phyloP scores from a whole-genome alignment of 2,797 vertebrate genomes.

The Chiroxiphia lanceolata region DNA sequence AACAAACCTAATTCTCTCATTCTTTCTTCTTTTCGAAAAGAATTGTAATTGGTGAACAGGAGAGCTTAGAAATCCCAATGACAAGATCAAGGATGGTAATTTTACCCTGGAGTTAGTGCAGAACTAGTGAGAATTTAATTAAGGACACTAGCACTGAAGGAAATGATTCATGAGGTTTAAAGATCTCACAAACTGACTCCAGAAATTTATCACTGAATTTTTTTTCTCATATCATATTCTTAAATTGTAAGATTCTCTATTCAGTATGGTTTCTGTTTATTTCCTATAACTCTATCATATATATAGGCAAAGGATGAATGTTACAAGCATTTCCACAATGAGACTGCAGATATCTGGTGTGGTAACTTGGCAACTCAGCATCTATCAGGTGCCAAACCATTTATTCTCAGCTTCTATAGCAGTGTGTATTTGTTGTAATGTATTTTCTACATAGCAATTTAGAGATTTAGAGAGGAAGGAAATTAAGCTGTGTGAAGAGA shows the following conservation, averaged over 20 bases:
- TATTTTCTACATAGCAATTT: not conserved
- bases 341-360: constrained; percentile 7
- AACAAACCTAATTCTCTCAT: not conserved
- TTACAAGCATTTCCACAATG: not conserved
- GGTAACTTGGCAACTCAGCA: not conserved
- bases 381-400: constrained; percentile 4
- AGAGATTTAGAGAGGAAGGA: constrained; percentile 34
- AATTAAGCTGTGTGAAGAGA: constrained; percentile 14
- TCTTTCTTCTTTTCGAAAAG: not conserved
- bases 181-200: not conserved
- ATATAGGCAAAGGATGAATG: not conserved
- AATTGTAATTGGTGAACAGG: not conserved
- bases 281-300: not conserved
- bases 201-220: not conserved
- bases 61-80: not conserved
- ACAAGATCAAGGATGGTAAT: not conserved
- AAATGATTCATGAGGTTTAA: not conserved
- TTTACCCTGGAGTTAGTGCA: not conserved
- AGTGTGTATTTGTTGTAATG: not conserved
- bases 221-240: not conserved
- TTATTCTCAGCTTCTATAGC: constrained; percentile 1
- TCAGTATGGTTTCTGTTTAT: not conserved
- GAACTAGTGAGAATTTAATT: not conserved
- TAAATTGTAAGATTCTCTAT: not conserved
- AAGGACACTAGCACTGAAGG: not conserved